Evolutionary conservation across 2,113 vertebrate species (phyloP).

Genomic region (Anser cygnoides): DNA sequence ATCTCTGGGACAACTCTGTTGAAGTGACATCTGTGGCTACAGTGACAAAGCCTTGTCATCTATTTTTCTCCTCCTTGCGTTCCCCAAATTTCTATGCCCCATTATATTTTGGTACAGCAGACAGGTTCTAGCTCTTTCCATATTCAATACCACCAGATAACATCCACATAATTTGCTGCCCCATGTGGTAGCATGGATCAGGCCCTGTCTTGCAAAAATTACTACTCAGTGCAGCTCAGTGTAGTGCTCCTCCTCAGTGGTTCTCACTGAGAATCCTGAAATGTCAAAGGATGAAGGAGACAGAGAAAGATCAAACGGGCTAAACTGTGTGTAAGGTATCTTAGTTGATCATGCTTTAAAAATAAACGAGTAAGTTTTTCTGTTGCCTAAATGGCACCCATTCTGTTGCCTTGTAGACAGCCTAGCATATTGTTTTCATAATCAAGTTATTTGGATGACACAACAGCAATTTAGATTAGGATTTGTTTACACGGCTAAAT

Average conservation of each 20-base stretch:
- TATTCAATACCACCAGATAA: not conserved
- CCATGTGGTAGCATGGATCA: not conserved
- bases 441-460: conserved; percentile 42
- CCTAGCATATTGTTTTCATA: conserved; percentile 46
- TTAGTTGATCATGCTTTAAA: not conserved
- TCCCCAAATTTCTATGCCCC: not conserved
- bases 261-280: not conserved
- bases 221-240: not conserved
- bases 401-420: not conserved
- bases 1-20: not conserved
- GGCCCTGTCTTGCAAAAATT: not conserved
- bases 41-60: not conserved
- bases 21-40: not conserved
- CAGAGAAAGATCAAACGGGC: not conserved
- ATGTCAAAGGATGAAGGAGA: not conserved
- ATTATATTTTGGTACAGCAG: not conserved
- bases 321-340: not conserved
- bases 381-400: not conserved
- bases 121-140: not conserved
- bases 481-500: conserved; percentile 62
- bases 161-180: not conserved
- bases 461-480: conserved; percentile 53
- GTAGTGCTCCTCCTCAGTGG: not conserved
- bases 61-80: not conserved
- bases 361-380: not conserved